These are phyloP conservation scores for Patella vulgata DNA, from an alignment of 1,140 invertebrate genomes.

Conservation along the genomic window DNA sequence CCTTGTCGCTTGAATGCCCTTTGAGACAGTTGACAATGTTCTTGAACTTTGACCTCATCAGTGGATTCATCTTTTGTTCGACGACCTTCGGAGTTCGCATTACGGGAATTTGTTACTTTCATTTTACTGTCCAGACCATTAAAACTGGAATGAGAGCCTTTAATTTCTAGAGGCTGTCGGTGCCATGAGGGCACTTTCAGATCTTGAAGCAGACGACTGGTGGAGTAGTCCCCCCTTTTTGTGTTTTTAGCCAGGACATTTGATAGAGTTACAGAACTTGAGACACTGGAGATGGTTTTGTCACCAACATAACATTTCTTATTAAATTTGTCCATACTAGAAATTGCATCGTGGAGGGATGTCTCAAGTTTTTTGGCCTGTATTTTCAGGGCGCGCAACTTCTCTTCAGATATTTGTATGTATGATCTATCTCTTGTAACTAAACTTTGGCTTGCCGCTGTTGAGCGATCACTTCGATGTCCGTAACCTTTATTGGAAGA, in stretches of 20 bases:
- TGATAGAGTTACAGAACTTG: conserved; percentile 7
- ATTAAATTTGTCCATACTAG: conserved; percentile 47
- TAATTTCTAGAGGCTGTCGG: conserved; percentile 6
- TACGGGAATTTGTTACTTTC: neutral
- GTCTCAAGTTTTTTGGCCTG: conserved; percentile 55
- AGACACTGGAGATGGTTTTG: conserved; percentile 20
- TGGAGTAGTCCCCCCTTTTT: conserved; percentile 25
- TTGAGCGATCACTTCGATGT: conserved; percentile 11
- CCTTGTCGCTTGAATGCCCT: conserved; percentile 69
- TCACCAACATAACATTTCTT: conserved; percentile 31
- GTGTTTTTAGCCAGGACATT: neutral
- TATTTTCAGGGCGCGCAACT: conserved; percentile 43
- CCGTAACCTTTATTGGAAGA: neutral
- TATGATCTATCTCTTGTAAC: conserved; percentile 13
- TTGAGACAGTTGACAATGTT: conserved; percentile 21
- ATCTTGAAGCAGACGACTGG: conserved; percentile 18
- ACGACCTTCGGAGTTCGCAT: conserved; percentile 11
- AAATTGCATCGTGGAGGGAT: conserved; percentile 52
- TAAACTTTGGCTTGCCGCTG: conserved; percentile 16
- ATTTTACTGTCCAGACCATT: too few species aligned
- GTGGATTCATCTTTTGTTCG: conserved; percentile 28
- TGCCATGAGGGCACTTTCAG: conserved; percentile 10
- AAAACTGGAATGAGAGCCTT: conserved; percentile 6
- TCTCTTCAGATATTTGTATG: conserved; percentile 51
- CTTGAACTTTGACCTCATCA: conserved; percentile 39